Evolutionary conservation across 2,888 invertebrate genomes (phyloP).

Genomic region (Amphipyra tragopoginis): DNA sequence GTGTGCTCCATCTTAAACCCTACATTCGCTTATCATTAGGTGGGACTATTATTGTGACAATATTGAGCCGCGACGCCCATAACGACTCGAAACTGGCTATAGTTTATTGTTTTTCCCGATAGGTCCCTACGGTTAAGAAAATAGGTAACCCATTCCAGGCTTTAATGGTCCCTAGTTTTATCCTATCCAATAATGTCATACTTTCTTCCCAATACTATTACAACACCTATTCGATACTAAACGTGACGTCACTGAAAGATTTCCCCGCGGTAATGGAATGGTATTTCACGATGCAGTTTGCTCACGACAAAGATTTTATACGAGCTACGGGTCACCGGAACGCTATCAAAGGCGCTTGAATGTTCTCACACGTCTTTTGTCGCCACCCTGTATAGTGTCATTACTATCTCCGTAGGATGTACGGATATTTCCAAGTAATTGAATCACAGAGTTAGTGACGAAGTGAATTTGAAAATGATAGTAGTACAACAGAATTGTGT

Average conservation of each 20-base stretch:
- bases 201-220: neutral
- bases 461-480: neutral
- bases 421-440: slow-evolving; percentile 3
- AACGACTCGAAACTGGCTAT: no score
- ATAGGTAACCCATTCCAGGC: no score
- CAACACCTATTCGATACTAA: neutral
- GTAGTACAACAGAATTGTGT: no score
- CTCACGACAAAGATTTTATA: slow-evolving; percentile 42
- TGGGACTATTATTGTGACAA: no score
- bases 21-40: no score
- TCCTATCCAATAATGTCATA: neutral
- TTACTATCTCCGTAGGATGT: neutral
- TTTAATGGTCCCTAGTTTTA: neutral
- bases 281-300: slow-evolving; percentile 46
- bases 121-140: no score
- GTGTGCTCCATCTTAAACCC: no score
- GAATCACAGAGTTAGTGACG: neutral
- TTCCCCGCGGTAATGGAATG: slow-evolving; percentile 22
- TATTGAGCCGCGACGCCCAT: no score
- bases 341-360: slow-evolving; percentile 32
- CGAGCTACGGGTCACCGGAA: slow-evolving; percentile 22
- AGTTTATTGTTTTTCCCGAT: no score
- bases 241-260: slow-evolving; percentile 7
- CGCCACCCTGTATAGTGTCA: neutral
- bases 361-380: slow-evolving; percentile 32